Evolutionary conservation across 1,140 invertebrate species (phyloP).

Genomic region (Drosophila persimilis): DNA sequence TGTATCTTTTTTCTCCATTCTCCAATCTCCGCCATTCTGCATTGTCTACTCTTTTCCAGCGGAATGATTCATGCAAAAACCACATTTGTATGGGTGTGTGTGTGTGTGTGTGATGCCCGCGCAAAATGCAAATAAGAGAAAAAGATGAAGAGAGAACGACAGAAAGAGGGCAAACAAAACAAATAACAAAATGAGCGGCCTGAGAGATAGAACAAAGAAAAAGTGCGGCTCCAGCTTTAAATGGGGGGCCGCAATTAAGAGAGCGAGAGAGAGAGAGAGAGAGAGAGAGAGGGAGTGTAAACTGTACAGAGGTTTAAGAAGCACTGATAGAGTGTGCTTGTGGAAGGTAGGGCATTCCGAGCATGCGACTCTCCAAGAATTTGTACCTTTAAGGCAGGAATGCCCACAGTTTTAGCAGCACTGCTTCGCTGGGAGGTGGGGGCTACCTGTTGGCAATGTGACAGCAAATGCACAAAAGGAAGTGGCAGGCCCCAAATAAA

Average conservation of each 20-base stretch:
- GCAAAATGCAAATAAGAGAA: conserved; percentile 3
- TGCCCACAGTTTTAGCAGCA: conserved; percentile 41
- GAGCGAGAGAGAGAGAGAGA: conserved; percentile 1
- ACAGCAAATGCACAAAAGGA: conserved; percentile 69
- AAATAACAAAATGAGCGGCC: conserved; percentile 16
- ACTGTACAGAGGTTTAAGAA: background rate
- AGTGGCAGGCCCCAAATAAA: conserved; percentile 55
- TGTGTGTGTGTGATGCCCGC: no score
- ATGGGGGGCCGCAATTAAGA: background rate
- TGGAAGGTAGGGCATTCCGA: no score
- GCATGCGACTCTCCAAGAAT: no score
- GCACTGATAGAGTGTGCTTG: conserved; percentile 2
- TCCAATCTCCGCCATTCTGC: no score
- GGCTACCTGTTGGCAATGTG: conserved; percentile 63
- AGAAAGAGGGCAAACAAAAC: conserved; percentile 9
- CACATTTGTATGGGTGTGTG: background rate
- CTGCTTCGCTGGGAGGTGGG: background rate
- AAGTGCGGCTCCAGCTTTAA: background rate
- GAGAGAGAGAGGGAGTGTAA: background rate
- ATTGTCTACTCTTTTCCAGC: background rate
- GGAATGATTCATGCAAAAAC: conserved; percentile 35
- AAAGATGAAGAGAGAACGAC: conserved; percentile 6
- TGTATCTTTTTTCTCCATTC: background rate
- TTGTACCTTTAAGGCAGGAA: no score
- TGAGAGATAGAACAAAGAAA: conserved; percentile 35